These are phyloP conservation scores for Oligia fasciuncula DNA, from an alignment of 2,888 invertebrate genomes.

Conservation along the genomic window DNA sequence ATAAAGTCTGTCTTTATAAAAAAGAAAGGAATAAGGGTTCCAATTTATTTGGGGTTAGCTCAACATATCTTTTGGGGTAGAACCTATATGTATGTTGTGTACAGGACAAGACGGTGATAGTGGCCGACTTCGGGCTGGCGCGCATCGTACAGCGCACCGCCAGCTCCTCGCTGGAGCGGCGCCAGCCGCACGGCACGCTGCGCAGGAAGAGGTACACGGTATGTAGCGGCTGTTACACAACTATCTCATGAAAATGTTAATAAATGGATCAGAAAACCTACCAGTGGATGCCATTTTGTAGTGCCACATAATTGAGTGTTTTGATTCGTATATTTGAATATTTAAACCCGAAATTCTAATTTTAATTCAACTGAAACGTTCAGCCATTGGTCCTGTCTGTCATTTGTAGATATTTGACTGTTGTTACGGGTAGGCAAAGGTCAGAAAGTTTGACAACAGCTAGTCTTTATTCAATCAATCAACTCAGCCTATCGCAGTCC, in stretches of 20 bases:
- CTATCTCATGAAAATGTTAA: not conserved
- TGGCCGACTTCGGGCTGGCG: conserved; percentile 98
- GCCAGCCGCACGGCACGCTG: conserved; percentile 81
- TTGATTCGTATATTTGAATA: not conserved
- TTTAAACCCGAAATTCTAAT: not conserved
- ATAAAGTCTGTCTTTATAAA: no score
- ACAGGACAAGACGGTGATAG: conserved; percentile 96
- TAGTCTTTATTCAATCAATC: not conserved
- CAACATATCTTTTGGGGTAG: not conserved
- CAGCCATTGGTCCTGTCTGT: not conserved
- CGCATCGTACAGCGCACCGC: conserved; percentile 92
- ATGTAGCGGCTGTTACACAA: fast-evolving
- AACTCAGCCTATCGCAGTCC: not conserved
- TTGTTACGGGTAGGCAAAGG: not conserved
- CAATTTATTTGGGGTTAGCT: no score
- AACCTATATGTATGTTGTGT: not conserved
- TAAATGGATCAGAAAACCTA: not conserved
- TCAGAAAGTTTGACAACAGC: not conserved
- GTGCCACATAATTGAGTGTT: not conserved
- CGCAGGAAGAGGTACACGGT: conserved; percentile 96
- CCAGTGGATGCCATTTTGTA: no score
- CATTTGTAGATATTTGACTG: not conserved
- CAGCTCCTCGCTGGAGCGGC: conserved; percentile 77
- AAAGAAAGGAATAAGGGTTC: no score
- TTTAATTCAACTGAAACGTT: not conserved